Evolutionary conservation across 2,888 invertebrate genomes (phyloP).

Genomic region (Doris montereyensis): DNA sequence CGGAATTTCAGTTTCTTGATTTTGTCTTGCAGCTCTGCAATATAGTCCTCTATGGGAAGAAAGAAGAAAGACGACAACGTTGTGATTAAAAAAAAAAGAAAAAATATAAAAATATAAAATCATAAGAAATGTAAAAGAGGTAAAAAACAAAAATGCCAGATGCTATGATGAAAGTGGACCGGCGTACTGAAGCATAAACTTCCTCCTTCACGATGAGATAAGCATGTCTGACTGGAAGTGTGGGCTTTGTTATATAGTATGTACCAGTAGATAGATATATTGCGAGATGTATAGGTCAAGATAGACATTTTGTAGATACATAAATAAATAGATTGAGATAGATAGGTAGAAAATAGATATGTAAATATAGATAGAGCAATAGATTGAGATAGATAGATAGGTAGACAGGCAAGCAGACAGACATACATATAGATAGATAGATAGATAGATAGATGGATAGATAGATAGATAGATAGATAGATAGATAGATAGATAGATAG

Average conservation of each 20-base stretch:
- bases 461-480: neutral
- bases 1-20: conserved; percentile 57
- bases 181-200: too few relatives aligned
- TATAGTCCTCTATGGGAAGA: conserved; percentile 63
- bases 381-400: too few relatives aligned
- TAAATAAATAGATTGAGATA: neutral
- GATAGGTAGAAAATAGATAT: neutral
- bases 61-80: neutral
- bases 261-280: too few relatives aligned
- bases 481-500: neutral
- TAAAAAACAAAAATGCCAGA: neutral
- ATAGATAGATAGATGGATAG: neutral
- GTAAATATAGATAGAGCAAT: neutral
- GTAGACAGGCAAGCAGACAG: neutral
- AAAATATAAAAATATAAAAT: neutral
- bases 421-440: neutral
- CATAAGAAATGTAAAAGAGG: neutral
- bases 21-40: conserved; percentile 66
- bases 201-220: too few relatives aligned
- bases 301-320: neutral
- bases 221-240: too few relatives aligned
- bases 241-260: too few relatives aligned
- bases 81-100: conserved; percentile 3
- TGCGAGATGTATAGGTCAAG: too few relatives aligned
- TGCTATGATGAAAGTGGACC: too few relatives aligned